These are phyloP conservation scores for Cebidichthys violaceus DNA, from an alignment of 2,113 vertebrate genomes.

Conservation along the genomic window DNA sequence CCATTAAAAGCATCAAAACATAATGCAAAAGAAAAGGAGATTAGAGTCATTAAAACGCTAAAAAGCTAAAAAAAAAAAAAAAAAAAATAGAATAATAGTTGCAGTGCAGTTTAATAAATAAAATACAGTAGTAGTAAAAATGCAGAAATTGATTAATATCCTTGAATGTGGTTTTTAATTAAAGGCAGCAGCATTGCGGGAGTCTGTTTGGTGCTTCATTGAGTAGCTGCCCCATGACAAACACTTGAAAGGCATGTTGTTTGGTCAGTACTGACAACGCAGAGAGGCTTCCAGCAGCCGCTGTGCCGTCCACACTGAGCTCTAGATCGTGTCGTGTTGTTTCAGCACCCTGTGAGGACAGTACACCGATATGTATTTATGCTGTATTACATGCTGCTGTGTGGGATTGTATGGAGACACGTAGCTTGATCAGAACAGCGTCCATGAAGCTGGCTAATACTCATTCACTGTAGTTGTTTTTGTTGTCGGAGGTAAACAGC, in stretches of 20 bases:
- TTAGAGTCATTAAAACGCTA: too few species aligned
- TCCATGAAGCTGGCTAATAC: neutral
- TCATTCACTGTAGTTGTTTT: neutral
- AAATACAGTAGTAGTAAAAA: too few species aligned
- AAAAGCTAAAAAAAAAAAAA: too few species aligned
- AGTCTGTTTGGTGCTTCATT: neutral
- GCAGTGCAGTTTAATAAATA: too few species aligned
- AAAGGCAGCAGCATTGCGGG: too few species aligned
- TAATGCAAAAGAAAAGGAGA: too few species aligned
- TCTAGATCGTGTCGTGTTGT: neutral
- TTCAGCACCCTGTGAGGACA: constrained; percentile 16
- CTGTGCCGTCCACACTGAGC: too few species aligned
- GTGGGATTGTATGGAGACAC: neutral
- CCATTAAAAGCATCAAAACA: too few species aligned
- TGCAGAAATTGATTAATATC: too few species aligned
- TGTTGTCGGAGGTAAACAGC: neutral
- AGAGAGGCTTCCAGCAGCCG: constrained; percentile 62
- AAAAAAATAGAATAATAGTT: too few species aligned
- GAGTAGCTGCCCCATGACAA: neutral
- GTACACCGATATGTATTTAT: neutral
- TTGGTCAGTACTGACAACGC: constrained; percentile 36
- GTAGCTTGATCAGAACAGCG: neutral
- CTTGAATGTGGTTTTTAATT: too few species aligned
- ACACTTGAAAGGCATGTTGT: neutral
- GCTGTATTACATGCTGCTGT: neutral